These are phyloP conservation scores for Lemur catta DNA, from an alignment of 2,797 vertebrate species.

Conservation along the genomic window DNA sequence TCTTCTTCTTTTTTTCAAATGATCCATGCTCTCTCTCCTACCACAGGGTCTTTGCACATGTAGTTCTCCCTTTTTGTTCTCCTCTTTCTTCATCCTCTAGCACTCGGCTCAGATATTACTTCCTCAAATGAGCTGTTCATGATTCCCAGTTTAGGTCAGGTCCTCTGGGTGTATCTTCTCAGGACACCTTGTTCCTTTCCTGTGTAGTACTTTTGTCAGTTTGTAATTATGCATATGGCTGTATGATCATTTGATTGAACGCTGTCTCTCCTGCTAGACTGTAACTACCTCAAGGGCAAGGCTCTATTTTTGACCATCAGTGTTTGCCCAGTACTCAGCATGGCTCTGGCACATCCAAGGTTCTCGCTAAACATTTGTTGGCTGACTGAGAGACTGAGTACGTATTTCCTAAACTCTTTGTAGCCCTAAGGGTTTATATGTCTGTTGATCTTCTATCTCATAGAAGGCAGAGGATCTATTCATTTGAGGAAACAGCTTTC, in stretches of 20 bases:
- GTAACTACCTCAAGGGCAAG: not conserved
- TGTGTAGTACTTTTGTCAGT: not conserved
- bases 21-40: not conserved
- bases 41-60: not conserved
- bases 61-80: not conserved
- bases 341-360: not conserved
- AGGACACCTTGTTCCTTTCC: not conserved
- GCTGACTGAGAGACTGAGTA: not conserved
- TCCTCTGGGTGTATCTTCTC: not conserved
- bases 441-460: not conserved
- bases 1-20: not conserved
- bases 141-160: not conserved
- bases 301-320: not conserved
- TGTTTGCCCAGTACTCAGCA: not conserved
- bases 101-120: not conserved
- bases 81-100: not conserved
- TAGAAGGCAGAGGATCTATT: not conserved
- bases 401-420: not conserved
- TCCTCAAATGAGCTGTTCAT: not conserved
- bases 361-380: not conserved
- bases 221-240: not conserved
- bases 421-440: not conserved
- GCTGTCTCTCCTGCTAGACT: not conserved
- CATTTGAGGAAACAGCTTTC: not conserved
- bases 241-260: not conserved